Evolutionary conservation across 2,888 invertebrate genomes (phyloP).

Genomic region (Leucophenga maculata): DNA sequence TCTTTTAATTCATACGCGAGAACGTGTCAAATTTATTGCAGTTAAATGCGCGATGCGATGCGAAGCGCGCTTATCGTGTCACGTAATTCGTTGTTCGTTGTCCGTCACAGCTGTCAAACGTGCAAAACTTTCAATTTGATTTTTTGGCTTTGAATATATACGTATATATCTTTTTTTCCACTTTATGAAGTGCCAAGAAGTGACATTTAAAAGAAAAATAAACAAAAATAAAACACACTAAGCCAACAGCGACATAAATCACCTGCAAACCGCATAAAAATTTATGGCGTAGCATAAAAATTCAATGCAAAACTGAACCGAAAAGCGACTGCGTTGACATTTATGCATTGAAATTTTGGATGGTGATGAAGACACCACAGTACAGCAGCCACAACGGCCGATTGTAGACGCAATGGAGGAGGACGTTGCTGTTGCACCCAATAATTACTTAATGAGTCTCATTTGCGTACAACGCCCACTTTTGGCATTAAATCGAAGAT

Average conservation of each 20-base stretch:
- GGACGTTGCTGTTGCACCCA: neutral
- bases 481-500: constrained; percentile 14
- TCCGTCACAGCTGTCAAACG: constrained; percentile 20
- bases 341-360: constrained; percentile 9
- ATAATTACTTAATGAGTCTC: constrained; percentile 14
- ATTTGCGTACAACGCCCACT: constrained; percentile 19
- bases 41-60: constrained; percentile 2
- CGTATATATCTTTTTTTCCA: neutral
- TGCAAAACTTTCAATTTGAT: constrained; percentile 24
- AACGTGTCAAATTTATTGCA: constrained; percentile 29
- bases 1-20: neutral
- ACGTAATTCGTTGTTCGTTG: constrained; percentile 44
- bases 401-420: neutral
- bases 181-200: neutral
- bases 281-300: constrained; percentile 14
- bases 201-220: too few relatives aligned
- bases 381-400: neutral
- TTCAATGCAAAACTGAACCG: neutral
- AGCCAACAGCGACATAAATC: too few relatives aligned
- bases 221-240: too few relatives aligned
- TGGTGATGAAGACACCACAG: neutral
- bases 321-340: neutral
- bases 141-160: neutral
- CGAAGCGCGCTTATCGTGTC: constrained; percentile 30
- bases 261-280: neutral